phyloP scores from a whole-genome alignment of 2,113 vertebrate species.

The Laterallus jamaicensis region DNA sequence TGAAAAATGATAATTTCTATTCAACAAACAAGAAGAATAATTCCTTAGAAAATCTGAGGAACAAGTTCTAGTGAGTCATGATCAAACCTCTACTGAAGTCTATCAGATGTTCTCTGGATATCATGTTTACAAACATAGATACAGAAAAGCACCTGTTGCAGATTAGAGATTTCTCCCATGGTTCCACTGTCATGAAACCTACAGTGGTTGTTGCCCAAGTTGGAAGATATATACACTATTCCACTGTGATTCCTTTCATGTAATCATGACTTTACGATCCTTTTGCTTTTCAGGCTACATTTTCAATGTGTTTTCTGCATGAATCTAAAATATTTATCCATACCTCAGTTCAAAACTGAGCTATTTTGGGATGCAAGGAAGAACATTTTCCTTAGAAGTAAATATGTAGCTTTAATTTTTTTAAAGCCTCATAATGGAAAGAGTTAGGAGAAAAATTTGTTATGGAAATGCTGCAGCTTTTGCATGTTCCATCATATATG shows the following conservation, averaged over 20 bases:
- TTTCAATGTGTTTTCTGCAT: neutral
- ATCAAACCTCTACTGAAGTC: neutral
- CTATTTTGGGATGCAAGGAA: neutral
- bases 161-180: neutral
- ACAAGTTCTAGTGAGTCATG: neutral
- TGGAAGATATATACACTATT: neutral
- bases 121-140: neutral
- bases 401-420: neutral
- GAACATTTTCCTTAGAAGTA: neutral
- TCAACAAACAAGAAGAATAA: neutral
- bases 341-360: neutral
- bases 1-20: neutral
- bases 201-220: rapidly evolving
- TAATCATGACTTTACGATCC: neutral
- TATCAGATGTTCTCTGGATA: neutral
- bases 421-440: neutral
- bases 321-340: neutral
- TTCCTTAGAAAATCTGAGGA: neutral
- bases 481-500: neutral
- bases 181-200: neutral
- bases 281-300: neutral
- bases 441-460: neutral
- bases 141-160: neutral
- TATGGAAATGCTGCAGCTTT: neutral
- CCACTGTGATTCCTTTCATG: neutral